These are phyloP conservation scores for Andrena bucephala DNA, from an alignment of 2,888 invertebrate species.

Conservation along the genomic window DNA sequence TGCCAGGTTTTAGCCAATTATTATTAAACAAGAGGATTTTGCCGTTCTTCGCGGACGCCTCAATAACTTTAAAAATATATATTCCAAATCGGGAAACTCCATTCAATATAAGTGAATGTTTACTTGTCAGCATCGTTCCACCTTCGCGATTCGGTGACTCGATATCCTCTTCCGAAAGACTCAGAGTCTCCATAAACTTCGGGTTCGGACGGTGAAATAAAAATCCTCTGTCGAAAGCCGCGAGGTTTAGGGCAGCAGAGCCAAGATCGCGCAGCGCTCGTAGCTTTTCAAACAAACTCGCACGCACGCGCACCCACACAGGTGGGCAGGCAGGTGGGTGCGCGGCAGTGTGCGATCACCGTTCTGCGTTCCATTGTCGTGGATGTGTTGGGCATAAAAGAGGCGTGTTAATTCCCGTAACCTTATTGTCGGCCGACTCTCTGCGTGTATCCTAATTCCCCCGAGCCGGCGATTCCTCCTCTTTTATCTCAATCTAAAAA, in stretches of 20 bases:
- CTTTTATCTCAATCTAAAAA: conserved; percentile 26
- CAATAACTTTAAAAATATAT: too few species aligned
- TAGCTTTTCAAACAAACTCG: conserved; percentile 21
- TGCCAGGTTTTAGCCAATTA: too few species aligned
- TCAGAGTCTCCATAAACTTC: background rate
- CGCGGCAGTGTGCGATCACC: conserved; percentile 30
- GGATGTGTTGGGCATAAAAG: conserved; percentile 57
- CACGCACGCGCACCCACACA: conserved; percentile 16
- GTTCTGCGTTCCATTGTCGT: conserved; percentile 62
- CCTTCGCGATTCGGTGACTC: conserved; percentile 16
- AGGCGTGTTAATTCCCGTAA: conserved; percentile 61
- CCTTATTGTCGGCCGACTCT: conserved; percentile 45
- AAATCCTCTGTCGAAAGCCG: background rate
- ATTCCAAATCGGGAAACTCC: too few species aligned
- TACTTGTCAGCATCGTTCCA: background rate
- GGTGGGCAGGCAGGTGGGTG: conserved; percentile 38
- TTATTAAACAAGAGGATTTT: too few species aligned
- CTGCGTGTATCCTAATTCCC: conserved; percentile 23
- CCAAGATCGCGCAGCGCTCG: conserved; percentile 9
- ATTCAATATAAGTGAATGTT: too few species aligned
- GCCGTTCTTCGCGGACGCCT: too few species aligned
- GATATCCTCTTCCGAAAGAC: background rate
- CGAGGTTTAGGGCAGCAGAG: background rate
- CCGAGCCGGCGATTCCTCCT: background rate
- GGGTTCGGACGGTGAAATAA: background rate